These are phyloP conservation scores for Cathartes aura DNA, from an alignment of 2,113 vertebrate species.

Conservation along the genomic window DNA sequence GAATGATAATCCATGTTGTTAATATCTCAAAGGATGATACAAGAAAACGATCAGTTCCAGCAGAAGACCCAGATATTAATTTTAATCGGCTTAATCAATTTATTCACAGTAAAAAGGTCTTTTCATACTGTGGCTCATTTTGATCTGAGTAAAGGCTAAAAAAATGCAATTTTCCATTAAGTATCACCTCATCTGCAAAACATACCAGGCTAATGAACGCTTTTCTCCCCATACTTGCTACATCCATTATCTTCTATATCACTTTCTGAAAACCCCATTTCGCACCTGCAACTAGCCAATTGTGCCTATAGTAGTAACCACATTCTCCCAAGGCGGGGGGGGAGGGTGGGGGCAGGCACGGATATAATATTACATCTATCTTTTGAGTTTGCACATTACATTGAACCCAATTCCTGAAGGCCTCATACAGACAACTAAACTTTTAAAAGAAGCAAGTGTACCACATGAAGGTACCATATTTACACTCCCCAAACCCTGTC, in stretches of 20 bases:
- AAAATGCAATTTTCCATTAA: not conserved
- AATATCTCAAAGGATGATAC: not conserved
- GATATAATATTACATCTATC: not conserved
- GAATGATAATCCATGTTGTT: not conserved
- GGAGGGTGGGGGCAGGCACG: too few species aligned
- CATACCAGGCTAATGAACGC: not conserved
- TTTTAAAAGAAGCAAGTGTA: not conserved
- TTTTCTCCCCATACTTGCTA: not conserved
- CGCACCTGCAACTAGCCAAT: not conserved
- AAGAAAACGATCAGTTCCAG: not conserved
- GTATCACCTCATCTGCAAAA: not conserved
- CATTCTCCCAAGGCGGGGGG: not conserved
- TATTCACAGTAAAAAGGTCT: not conserved
- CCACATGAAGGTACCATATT: not conserved
- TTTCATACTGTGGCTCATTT: not conserved
- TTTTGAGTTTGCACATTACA: not conserved
- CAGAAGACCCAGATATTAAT: not conserved
- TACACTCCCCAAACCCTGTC: not conserved
- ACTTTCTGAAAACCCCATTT: not conserved
- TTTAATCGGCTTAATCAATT: not conserved
- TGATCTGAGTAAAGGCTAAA: not conserved
- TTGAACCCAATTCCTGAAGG: not conserved
- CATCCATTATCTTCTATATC: not conserved
- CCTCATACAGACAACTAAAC: not conserved
- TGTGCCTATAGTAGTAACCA: not conserved